Conservation (phyloP, 2,888 invertebrate genomes). For the Cylindroiulus punctatus region DNA sequence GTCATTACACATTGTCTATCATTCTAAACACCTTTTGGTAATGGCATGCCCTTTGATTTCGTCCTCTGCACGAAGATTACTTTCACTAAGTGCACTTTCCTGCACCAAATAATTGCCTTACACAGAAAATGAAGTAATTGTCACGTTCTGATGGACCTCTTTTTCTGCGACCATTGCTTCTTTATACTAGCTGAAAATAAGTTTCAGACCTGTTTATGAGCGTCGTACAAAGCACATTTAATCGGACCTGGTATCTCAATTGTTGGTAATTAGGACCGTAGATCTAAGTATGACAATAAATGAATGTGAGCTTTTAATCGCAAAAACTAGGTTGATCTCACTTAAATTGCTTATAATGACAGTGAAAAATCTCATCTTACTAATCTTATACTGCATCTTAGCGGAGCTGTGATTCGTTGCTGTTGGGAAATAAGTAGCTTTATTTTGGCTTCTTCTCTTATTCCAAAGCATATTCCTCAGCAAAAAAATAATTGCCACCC, state of each 20-base stretch:
- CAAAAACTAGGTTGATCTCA: neutral
- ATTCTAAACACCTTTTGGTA: neutral
- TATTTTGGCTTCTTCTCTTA: neutral
- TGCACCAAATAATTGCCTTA: conserved; percentile 30
- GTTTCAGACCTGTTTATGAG: neutral
- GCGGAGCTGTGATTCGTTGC: neutral
- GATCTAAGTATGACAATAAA: neutral
- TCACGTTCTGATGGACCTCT: conserved; percentile 11
- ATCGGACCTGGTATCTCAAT: neutral
- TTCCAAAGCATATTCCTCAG: neutral
- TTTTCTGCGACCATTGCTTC: neutral
- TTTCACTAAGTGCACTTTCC: conserved; percentile 36
- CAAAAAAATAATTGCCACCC: conserved; percentile 20
- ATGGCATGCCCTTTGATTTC: conserved; percentile 18
- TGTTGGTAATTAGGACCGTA: neutral
- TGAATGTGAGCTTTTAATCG: neutral
- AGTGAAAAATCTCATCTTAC: neutral
- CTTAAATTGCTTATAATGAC: conserved; percentile 14
- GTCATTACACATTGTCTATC: conserved; percentile 20
- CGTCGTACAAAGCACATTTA: neutral
- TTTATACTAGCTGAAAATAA: neutral
- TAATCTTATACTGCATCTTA: neutral
- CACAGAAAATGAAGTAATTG: conserved; percentile 40
- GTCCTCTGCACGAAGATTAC: neutral
- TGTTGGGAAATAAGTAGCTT: conserved; percentile 23